Evolutionary conservation across 2,113 vertebrate genomes (phyloP).

Genomic region (Caloenas nicobarica): DNA sequence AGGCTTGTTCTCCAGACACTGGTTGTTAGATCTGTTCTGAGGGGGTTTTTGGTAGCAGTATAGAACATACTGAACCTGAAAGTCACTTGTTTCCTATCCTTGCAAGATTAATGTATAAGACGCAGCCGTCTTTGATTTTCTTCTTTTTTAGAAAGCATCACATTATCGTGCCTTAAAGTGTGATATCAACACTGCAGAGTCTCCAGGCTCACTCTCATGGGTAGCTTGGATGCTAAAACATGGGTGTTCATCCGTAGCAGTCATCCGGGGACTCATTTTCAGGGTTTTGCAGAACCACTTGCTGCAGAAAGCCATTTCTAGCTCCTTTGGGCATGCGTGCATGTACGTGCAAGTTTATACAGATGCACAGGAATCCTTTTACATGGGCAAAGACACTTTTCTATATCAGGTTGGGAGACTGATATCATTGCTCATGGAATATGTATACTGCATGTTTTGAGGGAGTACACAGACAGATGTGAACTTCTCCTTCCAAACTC

Average conservation of each 20-base stretch:
- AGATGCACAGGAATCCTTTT: not conserved
- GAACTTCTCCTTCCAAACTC: not conserved
- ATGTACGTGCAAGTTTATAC: not conserved
- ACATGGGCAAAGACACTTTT: not conserved
- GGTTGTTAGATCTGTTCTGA: not conserved
- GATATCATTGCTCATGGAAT: not conserved
- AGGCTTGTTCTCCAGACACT: not conserved
- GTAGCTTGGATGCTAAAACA: not conserved
- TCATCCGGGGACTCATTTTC: not conserved
- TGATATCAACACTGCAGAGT: not conserved
- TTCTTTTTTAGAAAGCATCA: not conserved
- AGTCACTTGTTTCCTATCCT: not conserved
- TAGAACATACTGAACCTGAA: not conserved
- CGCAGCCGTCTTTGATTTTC: not conserved
- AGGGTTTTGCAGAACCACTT: not conserved
- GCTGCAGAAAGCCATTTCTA: not conserved
- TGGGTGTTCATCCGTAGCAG: not conserved
- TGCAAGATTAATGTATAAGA: not conserved
- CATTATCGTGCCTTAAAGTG: not conserved
- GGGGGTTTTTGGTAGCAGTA: not conserved
- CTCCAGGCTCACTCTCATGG: not conserved
- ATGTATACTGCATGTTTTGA: not conserved
- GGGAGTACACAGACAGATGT: not conserved
- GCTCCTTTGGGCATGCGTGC: not conserved
- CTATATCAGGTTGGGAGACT: not conserved